Percentiles rank a stretch among this genome's conserved stretches.
phyloP scores from a whole-genome alignment of 2,888 invertebrate genomes.

The Pterostichus madidus region DNA sequence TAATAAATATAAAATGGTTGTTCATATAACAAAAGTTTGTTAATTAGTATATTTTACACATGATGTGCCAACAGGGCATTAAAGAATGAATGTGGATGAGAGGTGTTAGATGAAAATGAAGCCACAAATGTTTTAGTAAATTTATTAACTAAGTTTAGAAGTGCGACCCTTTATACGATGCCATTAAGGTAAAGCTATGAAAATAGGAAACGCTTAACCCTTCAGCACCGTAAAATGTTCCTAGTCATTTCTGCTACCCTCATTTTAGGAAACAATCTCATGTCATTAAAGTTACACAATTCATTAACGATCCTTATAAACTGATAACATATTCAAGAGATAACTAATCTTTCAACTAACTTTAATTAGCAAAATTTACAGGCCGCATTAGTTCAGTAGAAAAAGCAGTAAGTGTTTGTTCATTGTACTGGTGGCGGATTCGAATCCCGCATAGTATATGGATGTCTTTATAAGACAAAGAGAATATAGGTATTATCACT shows the following conservation, averaged over 20 bases:
- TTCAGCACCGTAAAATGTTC: neutral
- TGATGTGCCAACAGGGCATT: slow-evolving; percentile 23
- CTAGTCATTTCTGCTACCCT: slow-evolving; percentile 38
- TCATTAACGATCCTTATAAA: slow-evolving; percentile 19
- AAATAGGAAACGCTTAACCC: slow-evolving; percentile 49
- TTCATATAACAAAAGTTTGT: slow-evolving; percentile 26
- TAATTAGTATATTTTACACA: slow-evolving; percentile 16
- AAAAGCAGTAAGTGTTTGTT: too few species aligned
- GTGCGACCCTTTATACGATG: slow-evolving; percentile 44
- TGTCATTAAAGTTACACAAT: slow-evolving; percentile 38
- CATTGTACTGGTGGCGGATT: too few species aligned
- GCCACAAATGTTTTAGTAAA: slow-evolving; percentile 47
- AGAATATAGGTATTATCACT: too few species aligned
- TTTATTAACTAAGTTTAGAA: slow-evolving; percentile 44
- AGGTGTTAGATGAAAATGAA: slow-evolving; percentile 25
- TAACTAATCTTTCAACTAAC: neutral
- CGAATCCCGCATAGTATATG: too few species aligned
- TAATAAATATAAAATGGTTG: neutral
- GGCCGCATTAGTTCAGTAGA: too few species aligned
- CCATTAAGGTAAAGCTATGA: slow-evolving; percentile 46
- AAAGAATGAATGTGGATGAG: slow-evolving; percentile 37
- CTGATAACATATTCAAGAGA: neutral
- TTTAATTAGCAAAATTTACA: too few species aligned
- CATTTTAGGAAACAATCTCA: slow-evolving; percentile 34
- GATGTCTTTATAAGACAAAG: too few species aligned